phyloP scores from a whole-genome alignment of 1,140 invertebrate species.

The Pseudobourletiella spinata region DNA sequence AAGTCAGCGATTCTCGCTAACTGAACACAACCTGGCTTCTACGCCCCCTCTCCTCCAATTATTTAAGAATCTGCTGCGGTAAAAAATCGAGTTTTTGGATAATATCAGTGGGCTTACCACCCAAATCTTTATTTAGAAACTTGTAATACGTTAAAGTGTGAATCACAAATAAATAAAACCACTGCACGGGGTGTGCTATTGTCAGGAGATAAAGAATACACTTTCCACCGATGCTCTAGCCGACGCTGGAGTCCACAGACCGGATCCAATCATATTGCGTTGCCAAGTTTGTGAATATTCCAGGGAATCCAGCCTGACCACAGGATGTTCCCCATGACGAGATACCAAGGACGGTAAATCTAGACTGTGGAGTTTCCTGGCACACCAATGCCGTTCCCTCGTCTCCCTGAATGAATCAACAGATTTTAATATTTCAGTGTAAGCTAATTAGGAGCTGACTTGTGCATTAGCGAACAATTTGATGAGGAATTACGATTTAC shows the following conservation, averaged over 20 bases:
- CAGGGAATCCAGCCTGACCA: slow-evolving; percentile 52
- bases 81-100: no score
- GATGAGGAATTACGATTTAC: slow-evolving; percentile 42
- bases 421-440: not conserved
- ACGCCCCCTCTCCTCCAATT: no score
- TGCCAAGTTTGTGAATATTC: slow-evolving; percentile 56
- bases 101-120: no score
- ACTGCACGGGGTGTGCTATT: no score
- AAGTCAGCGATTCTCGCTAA: no score
- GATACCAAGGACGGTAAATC: slow-evolving; percentile 56
- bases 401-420: slow-evolving; percentile 51
- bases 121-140: no score
- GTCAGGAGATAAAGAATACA: no score
- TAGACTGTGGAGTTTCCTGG: slow-evolving; percentile 43
- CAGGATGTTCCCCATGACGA: slow-evolving; percentile 68
- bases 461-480: not conserved
- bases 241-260: slow-evolving; percentile 8
- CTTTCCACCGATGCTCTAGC: no score
- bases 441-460: not conserved
- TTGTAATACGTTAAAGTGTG: no score
- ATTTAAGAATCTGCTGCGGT: no score
- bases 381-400: slow-evolving; percentile 69
- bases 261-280: slow-evolving; percentile 54
- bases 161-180: no score
- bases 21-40: no score